phyloP scores from a whole-genome alignment of 2,797 vertebrate species.

The Chromobotia macracanthus region DNA sequence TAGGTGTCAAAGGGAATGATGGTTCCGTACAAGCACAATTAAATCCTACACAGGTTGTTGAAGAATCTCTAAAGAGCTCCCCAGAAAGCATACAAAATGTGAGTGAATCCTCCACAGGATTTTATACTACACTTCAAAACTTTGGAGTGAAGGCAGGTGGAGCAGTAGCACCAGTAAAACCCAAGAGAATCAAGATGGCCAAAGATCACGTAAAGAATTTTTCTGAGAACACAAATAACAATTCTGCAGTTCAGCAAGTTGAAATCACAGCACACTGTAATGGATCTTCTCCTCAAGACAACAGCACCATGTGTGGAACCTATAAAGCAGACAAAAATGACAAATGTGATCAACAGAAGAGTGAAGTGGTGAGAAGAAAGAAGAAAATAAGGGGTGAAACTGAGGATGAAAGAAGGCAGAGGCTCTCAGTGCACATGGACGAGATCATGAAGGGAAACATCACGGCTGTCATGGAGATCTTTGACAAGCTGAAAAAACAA shows the following conservation, averaged over 20 bases:
- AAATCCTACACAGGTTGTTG: conserved; percentile 50
- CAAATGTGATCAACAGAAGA: conserved; percentile 45
- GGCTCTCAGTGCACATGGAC: conserved; percentile 88
- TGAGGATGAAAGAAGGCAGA: conserved; percentile 82
- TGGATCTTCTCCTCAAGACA: not conserved
- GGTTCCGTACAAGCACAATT: conserved; percentile 43
- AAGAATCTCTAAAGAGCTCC: conserved; percentile 50
- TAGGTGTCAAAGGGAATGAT: not conserved
- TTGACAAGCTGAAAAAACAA: conserved; percentile 84
- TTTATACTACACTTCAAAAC: conserved; percentile 65
- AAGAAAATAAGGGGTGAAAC: conserved; percentile 75
- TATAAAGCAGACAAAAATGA: conserved; percentile 34
- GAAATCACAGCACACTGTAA: conserved; percentile 38
- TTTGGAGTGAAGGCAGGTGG: conserved; percentile 63
- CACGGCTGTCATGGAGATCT: conserved; percentile 82
- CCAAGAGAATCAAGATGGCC: conserved; percentile 76
- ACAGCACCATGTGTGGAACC: not conserved
- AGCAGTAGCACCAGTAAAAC: conserved; percentile 67
- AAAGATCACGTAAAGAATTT: conserved; percentile 48
- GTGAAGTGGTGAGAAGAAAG: conserved; percentile 74
- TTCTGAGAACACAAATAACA: conserved; percentile 3
- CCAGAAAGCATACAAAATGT: not conserved
- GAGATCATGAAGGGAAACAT: conserved; percentile 88
- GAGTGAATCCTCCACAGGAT: conserved; percentile 63
- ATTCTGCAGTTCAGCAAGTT: conserved; percentile 31